Conservation (phyloP, 2,113 vertebrate species). For the Sinosuthora webbiana region DNA sequence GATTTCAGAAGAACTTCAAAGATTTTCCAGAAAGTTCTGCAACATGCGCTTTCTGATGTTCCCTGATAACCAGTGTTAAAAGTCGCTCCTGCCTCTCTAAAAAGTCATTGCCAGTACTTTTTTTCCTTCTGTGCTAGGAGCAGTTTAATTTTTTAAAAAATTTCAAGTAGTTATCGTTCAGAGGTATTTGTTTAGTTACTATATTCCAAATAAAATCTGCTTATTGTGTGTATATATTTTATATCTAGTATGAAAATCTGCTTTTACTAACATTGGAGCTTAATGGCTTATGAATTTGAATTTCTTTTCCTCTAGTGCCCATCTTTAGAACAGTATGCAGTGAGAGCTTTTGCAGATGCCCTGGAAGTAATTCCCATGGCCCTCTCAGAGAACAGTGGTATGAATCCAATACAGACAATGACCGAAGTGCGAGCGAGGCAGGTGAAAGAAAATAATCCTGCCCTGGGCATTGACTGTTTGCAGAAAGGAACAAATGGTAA, state of each 20-base stretch:
- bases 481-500: slow-evolving; percentile 91
- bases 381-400: slow-evolving; percentile 91
- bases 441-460: slow-evolving; percentile 88
- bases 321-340: slow-evolving; percentile 95
- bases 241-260: not conserved
- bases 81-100: not conserved
- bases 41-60: rapidly evolving
- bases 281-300: not conserved
- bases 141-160: not conserved
- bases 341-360: slow-evolving; percentile 94
- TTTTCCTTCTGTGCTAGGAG: not conserved
- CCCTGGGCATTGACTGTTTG: slow-evolving; percentile 92
- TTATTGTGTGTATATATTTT: not conserved
- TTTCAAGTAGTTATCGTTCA: not conserved
- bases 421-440: slow-evolving; percentile 90
- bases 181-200: rapidly evolving
- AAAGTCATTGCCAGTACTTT: not conserved
- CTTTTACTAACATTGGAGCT: not conserved
- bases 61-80: not conserved
- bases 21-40: not conserved
- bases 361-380: slow-evolving; percentile 96
- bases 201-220: not conserved
- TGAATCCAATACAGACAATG: slow-evolving; percentile 97
- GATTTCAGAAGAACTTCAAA: not conserved
- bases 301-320: slow-evolving; percentile 81